phyloP scores from a whole-genome alignment of 1,140 invertebrate species.

The Euura saliciscinereae region DNA sequence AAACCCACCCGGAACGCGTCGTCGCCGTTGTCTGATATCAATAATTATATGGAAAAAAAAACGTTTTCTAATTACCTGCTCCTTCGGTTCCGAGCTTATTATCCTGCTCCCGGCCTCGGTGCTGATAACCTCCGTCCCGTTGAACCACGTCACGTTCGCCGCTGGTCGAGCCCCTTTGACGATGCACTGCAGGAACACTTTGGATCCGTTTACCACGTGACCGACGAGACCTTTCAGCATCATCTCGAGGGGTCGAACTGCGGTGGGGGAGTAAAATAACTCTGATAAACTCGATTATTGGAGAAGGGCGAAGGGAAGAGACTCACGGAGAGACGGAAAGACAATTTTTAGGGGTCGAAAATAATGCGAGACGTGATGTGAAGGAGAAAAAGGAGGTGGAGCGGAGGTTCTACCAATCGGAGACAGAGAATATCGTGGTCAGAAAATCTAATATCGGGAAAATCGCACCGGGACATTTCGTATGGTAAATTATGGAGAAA shows the following conservation, averaged over 20 bases:
- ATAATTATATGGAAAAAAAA: too few relatives aligned
- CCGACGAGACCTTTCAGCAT: constrained; percentile 73
- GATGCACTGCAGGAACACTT: constrained; percentile 77
- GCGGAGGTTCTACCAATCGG: neutral
- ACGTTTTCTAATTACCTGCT: constrained; percentile 47
- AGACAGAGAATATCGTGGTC: neutral
- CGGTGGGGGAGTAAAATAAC: neutral
- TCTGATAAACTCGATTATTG: constrained; percentile 47
- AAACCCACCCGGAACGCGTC: too few relatives aligned
- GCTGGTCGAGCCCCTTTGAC: constrained; percentile 80
- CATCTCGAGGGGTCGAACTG: constrained; percentile 80
- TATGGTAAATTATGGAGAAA: neutral
- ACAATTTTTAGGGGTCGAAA: neutral
- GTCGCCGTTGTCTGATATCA: too few relatives aligned
- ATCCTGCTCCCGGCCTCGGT: constrained; percentile 54
- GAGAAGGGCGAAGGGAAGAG: neutral
- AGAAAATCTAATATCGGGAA: constrained; percentile 13
- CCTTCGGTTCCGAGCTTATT: constrained; percentile 14
- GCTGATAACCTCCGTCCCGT: constrained; percentile 69
- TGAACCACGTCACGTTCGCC: constrained; percentile 85
- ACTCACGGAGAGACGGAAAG: constrained; percentile 4
- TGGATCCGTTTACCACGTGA: constrained; percentile 78
- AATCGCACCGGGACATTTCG: constrained; percentile 6
- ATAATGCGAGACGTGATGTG: neutral
- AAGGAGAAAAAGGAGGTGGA: constrained; percentile 16